Evolutionary conservation across 1,140 invertebrate species (phyloP), one percentile per base, ranked within the genome.

Genomic region (Vanessa atalanta): DNA sequence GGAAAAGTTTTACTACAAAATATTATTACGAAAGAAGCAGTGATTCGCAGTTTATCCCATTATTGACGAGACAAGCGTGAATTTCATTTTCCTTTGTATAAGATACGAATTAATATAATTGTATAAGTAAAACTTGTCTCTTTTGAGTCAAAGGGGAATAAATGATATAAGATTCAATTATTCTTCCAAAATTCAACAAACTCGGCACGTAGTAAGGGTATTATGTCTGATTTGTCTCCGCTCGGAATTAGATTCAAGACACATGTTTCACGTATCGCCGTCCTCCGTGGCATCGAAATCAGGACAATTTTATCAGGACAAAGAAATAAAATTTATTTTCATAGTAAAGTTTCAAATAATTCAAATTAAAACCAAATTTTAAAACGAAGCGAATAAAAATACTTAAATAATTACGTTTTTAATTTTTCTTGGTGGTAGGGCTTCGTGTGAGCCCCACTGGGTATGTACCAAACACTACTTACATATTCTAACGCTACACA

Each of bases 191-290:
- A 12, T 57, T 57, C 53, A 12, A 20, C 16, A 57, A 57, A 12
- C 53, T 57, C 53, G 53, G 20, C 53, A 57, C 53, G 53, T 57
- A 57, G 16, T 8, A 14, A 57, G 53, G 23, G 53, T 57, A 57
- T 57, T 57, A 57, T 57, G 53, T 57, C 53, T 57, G 53, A 57
- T 57, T 57, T 57, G 53, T 57, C 53, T 57, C 53, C 16, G 16
- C 48, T 50, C 48, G 1, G 53, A 57, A 57, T 57, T 57, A 57
- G 53, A 57, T 57, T 57, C 53, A 20, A 20, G 53, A 0, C 37
- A 43, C 37, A 57, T 57, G 53, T 57, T 57, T 57, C 53, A 43
- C 6, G 16, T 57, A n/a, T n/a, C 15, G n/a, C 23, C 20, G 20
- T 57, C n/a, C 53, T 57, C 53, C 12, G 23, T 12, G 11, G 23